Base-by-base conservation (phyloP, 2,113 vertebrate species). In the Herpetotheres cachinnans region DNA sequence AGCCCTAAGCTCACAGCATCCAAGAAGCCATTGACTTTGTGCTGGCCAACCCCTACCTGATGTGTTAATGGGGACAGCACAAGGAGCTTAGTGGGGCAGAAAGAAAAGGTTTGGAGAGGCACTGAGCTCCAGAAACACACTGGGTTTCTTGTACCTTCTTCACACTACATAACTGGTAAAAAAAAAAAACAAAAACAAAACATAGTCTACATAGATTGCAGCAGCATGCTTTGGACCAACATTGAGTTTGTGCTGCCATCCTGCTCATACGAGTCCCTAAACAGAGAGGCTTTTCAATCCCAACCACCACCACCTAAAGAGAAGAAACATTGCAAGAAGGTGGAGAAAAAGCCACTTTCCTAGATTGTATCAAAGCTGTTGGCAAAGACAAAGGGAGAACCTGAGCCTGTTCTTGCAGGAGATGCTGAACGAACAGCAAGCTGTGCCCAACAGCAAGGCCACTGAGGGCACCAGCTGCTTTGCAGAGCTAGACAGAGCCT, bases 101-200 rank as follows among this genome's bases (percentile, higher is more conserved):
- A 85, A 77, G 3, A 76, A 52, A 8, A 21, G 2, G 7, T n/a
- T 71, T 10, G 21, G 46, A 74, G 46, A 24, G 7, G 10, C 34
- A 58, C 20, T 29, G 13, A 49, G 42, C 15, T 62, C 42, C 42
- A 77, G 62, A 67, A 67, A 4, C 27, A 44, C 7, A 10, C 6
- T 16, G 26, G 22, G 11, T 15, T 87, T 63, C 42, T 46, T 7
- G 3, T 16, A 4, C 3, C 21, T 40, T n/a, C 34, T 50, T 74
- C 50, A 66, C 7, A 9, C 25, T 6, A 11, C 3, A 3, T 14
- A 69, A 12, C 1, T 34, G 40, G 42, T 6, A 1, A 20, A 13
- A 24, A 50, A 22, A 34, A 3, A 0, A n/a, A n/a, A n/a, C 15
- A 16, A 25, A 36, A 1, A 6, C 19, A 50, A 61, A 49, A 25